Base-by-base conservation (phyloP, 2,113 vertebrate genomes). In the Pterocles gutturalis region DNA sequence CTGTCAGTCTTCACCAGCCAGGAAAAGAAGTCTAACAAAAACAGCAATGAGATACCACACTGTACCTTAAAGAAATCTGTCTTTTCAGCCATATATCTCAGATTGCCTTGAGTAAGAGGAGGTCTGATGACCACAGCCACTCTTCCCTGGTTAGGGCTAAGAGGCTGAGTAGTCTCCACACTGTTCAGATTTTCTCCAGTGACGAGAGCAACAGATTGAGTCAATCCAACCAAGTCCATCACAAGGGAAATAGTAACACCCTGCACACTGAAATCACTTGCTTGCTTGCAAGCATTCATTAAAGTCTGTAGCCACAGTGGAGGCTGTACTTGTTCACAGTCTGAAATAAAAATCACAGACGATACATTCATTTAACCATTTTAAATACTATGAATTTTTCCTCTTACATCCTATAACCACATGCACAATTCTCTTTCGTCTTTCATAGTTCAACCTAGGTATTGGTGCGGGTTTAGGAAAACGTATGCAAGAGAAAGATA, bases 71-170 rank as follows among this genome's bases (percentile, higher is more conserved):
- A 99, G 98, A 99, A 99, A 77, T 99, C 98, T 0, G 99, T 99
- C 97, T 99, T 99, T 96, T 99, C 99, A 76, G 99, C 99, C 71
- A 99, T 99, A 31, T 99, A 98, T 95, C 98, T 99, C 69, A 99
- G 98, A 94, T 99, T 99, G 94, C 99, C 99, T 93, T 99, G 99
- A 69, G 99, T 99, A 89, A 99, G 99, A 25, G 99, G 99, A 18
- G 99, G 99, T 92, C 99, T 98, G 96, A 99, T 99, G 95, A 99
- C 99, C 7, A 99, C 99, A 29, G 99, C 99, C 49, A 99, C 99
- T 81, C 99, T 98, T 65, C 99, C 99, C 97, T 99, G 99, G 97
- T 99, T 99, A 73, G 99, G 99, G 94, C 99, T 99, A 96, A 99
- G 98, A 62, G 99, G 98, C 67, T 99, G 99, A 51, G 97, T 38